Percentiles rank a stretch among this genome's conserved stretches.
Evolutionary conservation across 2,797 vertebrate genomes (phyloP).

Genomic region (Lutjanus campechanus): DNA sequence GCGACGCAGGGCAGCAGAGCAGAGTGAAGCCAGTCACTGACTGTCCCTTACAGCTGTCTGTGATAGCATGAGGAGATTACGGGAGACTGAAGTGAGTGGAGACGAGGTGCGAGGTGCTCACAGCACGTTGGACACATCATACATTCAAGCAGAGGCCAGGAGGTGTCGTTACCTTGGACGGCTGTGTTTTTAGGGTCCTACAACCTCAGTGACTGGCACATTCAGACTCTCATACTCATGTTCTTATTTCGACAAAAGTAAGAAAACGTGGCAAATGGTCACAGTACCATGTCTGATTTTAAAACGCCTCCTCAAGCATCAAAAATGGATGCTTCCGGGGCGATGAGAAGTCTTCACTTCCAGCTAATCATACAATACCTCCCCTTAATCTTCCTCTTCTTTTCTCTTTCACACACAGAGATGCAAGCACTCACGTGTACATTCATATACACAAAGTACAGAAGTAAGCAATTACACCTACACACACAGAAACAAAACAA

Average conservation of each 20-base stretch:
- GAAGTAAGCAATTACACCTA: constrained; percentile 66
- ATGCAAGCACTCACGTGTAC: constrained; percentile 64
- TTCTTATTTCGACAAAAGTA: constrained; percentile 45
- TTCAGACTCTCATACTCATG: constrained; percentile 39
- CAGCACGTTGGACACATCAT: constrained; percentile 71
- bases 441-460: constrained; percentile 68
- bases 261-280: constrained; percentile 69
- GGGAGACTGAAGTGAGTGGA: constrained; percentile 50
- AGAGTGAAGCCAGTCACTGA: constrained; percentile 23
- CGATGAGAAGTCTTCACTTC: constrained; percentile 30
- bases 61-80: constrained; percentile 44
- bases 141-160: constrained; percentile 75
- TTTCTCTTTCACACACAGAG: constrained; percentile 49
- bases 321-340: constrained; percentile 30
- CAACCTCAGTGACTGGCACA: constrained; percentile 51
- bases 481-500: constrained; percentile 44
- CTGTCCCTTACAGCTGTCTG: constrained; percentile 36
- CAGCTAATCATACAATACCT: constrained; percentile 34
- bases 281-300: constrained; percentile 66
- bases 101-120: constrained; percentile 63
- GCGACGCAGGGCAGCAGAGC: constrained; percentile 44
- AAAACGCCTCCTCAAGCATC: constrained; percentile 42
- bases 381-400: constrained; percentile 10
- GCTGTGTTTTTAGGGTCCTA: constrained; percentile 56
- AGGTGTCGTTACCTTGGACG: constrained; percentile 59